Evolutionary conservation across 1,140 invertebrate genomes (phyloP), one percentile per base, ranked within the genome.

Genomic region (Tribolium madens): DNA sequence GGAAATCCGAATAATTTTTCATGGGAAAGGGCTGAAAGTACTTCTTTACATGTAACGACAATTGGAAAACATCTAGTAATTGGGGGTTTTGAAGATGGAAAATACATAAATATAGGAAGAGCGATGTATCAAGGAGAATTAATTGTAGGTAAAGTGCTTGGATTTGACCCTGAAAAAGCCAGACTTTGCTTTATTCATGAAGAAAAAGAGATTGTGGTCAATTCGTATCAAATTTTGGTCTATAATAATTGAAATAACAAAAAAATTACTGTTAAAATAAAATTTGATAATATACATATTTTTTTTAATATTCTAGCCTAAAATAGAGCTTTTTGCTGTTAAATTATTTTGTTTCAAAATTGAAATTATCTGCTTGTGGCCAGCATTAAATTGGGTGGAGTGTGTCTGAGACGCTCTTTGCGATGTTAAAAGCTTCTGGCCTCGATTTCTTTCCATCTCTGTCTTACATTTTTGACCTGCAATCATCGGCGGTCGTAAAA

Each of bases 401-500:
- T n/a, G n/a, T n/a, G n/a, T n/a, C n/a, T n/a, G n/a, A n/a, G 15
- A 7, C 52, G 53, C 53, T 60, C 21, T 60, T 15, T 12, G 0
- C 18, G 53, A 21, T n/a, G 17, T 13, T 60, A 60, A 60, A 60
- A 60, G 53, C 53, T 60, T 31, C 53, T 3, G 17, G n/a, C n/a
- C n/a, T n/a, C n/a, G n/a, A n/a, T n/a, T n/a, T 9, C 21, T 57
- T 64, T 57, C 17, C 17, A 10, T 57, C 17, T 21, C 17, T 26
- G 57, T 33, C 12, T 9, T 33, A 15, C 26, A 26, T 64, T 26
- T 64, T 33, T 42, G 57, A 64, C 53, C 53, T 26, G 53, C 17
- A 60, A 60, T 60, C 53, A 26, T 60, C 53, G 53, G 1, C 53
- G 53, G 6, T 60, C 53, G 53, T 60, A 60, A 60, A 60, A 64